Percentiles rank a stretch among this genome's conserved stretches.
Evolutionary conservation across 2,888 invertebrate genomes (phyloP).

Genomic region (Neocrepidodera transversa): DNA sequence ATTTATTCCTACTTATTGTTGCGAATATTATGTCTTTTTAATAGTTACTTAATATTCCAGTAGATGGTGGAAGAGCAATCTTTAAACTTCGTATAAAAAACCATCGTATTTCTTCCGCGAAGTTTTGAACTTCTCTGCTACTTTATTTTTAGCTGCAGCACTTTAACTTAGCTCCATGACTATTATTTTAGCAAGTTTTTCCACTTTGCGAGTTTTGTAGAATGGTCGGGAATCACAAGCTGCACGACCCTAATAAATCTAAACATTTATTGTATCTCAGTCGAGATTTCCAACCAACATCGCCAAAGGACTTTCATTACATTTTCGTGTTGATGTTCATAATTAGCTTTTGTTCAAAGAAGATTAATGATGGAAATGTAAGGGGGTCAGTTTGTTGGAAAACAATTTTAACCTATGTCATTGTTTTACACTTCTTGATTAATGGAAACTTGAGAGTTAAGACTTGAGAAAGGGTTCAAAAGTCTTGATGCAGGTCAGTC

Average conservation of each 20-base stretch:
- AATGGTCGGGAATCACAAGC: not conserved
- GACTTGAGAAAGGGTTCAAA: not conserved
- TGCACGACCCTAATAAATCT: conserved; percentile 8
- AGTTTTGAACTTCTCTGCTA: no score
- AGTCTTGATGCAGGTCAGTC: conserved; percentile 4
- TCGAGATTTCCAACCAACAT: not conserved
- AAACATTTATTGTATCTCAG: conserved; percentile 2
- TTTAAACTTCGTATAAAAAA: no score
- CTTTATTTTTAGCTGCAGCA: no score
- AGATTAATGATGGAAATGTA: conserved; percentile 1
- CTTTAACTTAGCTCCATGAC: not conserved
- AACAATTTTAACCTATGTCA: not conserved
- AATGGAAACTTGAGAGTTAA: conserved; percentile 1
- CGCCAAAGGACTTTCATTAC: not conserved
- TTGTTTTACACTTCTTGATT: conserved; percentile 3
- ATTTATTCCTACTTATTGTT: no score
- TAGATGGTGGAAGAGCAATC: no score
- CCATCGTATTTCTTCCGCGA: no score
- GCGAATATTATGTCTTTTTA: no score
- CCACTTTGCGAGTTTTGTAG: not conserved
- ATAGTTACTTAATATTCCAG: no score
- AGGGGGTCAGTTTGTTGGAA: not conserved
- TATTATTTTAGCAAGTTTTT: conserved; percentile 7
- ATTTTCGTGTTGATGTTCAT: conserved; percentile 7
- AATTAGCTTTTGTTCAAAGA: conserved; percentile 2